A percentile compares a stretch with the other conserved stretches of the same genome.
These are phyloP conservation scores for Bucco capensis DNA, from an alignment of 2,113 vertebrate genomes.

Conservation along the genomic window DNA sequence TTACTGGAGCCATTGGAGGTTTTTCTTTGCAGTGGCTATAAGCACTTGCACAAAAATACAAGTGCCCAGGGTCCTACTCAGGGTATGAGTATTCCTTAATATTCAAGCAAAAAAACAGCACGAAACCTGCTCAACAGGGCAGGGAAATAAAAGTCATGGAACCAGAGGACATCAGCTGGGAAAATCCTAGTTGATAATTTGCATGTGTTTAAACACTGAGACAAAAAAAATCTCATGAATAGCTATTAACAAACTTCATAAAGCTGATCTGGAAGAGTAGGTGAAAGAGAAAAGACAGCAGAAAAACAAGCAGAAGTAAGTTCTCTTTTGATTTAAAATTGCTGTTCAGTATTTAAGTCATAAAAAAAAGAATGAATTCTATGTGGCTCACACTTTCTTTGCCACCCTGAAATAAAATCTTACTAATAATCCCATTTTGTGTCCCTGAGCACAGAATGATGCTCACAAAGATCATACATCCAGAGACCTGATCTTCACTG, in stretches of 20 bases:
- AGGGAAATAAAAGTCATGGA: constrained; percentile 11
- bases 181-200: background rate
- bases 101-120: background rate
- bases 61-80: background rate
- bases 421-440: background rate
- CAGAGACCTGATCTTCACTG: background rate
- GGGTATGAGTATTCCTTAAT: background rate
- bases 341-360: background rate
- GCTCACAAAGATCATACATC: background rate
- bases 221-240: background rate
- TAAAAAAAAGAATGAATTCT: background rate
- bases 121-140: background rate
- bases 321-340: background rate
- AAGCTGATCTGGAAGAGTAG: background rate
- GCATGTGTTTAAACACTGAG: background rate
- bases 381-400: too few relatives aligned
- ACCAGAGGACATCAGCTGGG: background rate
- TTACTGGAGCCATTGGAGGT: constrained; percentile 7
- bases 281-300: background rate
- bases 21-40: constrained; percentile 36
- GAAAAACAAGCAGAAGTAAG: background rate
- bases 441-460: background rate
- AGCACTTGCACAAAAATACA: background rate
- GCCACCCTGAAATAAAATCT: too few relatives aligned
- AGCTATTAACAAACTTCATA: background rate